Evolutionary conservation across 2,888 invertebrate species (phyloP).

Genomic region (Caenorhabditis sulstoni): DNA sequence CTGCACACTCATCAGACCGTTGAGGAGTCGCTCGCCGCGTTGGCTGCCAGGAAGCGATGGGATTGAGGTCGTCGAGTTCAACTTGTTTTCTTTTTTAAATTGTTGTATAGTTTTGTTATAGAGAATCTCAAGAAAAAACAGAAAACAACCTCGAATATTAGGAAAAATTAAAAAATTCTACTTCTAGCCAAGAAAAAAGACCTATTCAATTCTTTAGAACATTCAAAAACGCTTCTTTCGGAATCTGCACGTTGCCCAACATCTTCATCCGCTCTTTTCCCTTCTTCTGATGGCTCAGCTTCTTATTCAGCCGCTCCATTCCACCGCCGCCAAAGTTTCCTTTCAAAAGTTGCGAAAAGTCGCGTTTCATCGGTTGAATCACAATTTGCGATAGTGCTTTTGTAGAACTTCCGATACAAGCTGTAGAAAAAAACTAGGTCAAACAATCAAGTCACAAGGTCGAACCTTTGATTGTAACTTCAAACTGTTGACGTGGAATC

Average conservation of each 20-base stretch:
- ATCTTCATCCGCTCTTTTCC: slow-evolving; percentile 94
- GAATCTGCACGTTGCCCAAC: slow-evolving; percentile 92
- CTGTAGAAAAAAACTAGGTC: slow-evolving; percentile 18
- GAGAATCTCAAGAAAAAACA: no score
- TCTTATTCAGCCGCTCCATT: slow-evolving; percentile 87
- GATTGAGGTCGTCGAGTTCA: slow-evolving; percentile 74
- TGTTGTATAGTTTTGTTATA: slow-evolving; percentile 10
- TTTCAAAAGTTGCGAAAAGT: slow-evolving; percentile 76
- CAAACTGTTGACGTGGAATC: slow-evolving; percentile 78
- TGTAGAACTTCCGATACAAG: slow-evolving; percentile 70
- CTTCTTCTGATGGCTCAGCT: slow-evolving; percentile 91
- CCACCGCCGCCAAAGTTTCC: slow-evolving; percentile 75
- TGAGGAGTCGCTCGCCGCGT: slow-evolving; percentile 73
- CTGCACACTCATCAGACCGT: slow-evolving; percentile 77
- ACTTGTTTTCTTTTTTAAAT: slow-evolving; percentile 9
- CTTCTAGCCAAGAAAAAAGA: not conserved
- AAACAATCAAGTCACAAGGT: slow-evolving; percentile 21
- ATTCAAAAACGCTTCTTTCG: slow-evolving; percentile 91
- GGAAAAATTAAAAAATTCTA: not conserved
- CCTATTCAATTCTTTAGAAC: slow-evolving; percentile 69
- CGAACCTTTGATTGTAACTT: slow-evolving; percentile 64
- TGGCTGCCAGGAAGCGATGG: slow-evolving; percentile 78
- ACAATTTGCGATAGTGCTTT: slow-evolving; percentile 73
- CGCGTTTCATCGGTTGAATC: slow-evolving; percentile 76
- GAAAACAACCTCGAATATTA: not conserved